Base-by-base conservation (phyloP, 1,140 invertebrate species). In the Pseudoatta argentina region DNA sequence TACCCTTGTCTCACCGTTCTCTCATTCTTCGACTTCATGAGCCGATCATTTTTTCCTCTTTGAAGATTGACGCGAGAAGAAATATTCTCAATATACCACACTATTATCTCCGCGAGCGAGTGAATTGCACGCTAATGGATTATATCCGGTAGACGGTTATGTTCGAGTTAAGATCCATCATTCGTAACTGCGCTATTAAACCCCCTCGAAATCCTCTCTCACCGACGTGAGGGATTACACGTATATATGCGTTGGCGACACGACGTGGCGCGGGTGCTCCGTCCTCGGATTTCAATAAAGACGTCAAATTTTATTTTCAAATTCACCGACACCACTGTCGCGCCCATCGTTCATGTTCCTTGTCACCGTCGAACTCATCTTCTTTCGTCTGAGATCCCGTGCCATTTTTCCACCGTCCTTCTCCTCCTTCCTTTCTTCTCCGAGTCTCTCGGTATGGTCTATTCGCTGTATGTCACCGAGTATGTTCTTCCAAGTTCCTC, bases 281-380 rank as follows among this genome's bases (percentile, higher is more conserved):
- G 81, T 90, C 86, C 77, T 71, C 67, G 81, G 79, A 91, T 91
- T 91, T 91, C 91, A 91, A 92, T 92, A 91, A 91, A 89, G 91
- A 91, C 73, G 91, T 91, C 91, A 92, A 89, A 92, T 91, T 92
- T 92, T 88, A 91, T 90, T 92, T 91, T 92, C 82, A 92, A 92
- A 92, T 92, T 92, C 78, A 87, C 86, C 89, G 69, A 63, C 76
- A 73, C 51, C 69, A 57, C 67, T 69, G 63, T 88, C 82, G 34
- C 24, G 39, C 81, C 73, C 86, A 91, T 92, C 88, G 88, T 91
- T 91, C 91, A 91, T 88, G 88, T 69, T 90, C 77, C 86, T 89
- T 91, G 91, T 91, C 91, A 91, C 81, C 73, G 30, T 59, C 48
- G 63, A 78, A 51, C 59, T 76, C 81, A 63, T 82, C 86, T 55